Percentiles rank a stretch among this genome's conserved stretches.
phyloP scores from a whole-genome alignment of 2,888 invertebrate species.

The Polyploca ridens region DNA sequence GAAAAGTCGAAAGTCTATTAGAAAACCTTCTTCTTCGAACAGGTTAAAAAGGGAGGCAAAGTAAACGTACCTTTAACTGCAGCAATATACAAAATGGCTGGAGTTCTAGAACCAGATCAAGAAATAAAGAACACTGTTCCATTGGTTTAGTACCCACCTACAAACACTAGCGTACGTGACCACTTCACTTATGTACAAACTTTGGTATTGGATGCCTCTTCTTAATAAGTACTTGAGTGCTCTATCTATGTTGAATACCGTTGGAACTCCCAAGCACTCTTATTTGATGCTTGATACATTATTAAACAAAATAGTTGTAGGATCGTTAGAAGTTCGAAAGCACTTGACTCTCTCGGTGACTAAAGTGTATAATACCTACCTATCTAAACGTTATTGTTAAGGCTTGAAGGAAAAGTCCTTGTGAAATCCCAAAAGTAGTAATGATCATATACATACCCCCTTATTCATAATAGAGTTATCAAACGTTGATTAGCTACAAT shows the following conservation, averaged over 20 bases:
- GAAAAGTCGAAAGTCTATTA: no score
- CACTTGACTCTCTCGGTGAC: neutral
- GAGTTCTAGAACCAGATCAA: neutral
- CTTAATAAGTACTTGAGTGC: conserved; percentile 13
- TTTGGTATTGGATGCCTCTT: conserved; percentile 1
- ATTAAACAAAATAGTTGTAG: neutral
- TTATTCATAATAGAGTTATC: no score
- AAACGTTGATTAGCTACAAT: no score
- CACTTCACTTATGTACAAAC: conserved; percentile 4
- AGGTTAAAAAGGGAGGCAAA: no score
- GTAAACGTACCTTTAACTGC: neutral
- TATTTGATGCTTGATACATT: neutral
- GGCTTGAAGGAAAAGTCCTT: no score
- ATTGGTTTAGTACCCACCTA: neutral
- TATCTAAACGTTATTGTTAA: no score
- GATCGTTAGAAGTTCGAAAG: neutral
- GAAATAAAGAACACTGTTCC: neutral
- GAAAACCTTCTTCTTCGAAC: no score
- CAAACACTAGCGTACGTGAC: conserved; percentile 9
- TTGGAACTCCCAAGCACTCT: neutral
- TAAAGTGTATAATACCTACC: no score
- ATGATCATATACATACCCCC: no score
- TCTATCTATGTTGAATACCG: conserved; percentile 1
- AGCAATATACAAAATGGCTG: neutral
- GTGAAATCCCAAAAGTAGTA: no score